A percentile compares a stretch with the other conserved stretches of the same genome.
Evolutionary conservation across 2,113 vertebrate genomes (phyloP).

Genomic region (Alces alces): DNA sequence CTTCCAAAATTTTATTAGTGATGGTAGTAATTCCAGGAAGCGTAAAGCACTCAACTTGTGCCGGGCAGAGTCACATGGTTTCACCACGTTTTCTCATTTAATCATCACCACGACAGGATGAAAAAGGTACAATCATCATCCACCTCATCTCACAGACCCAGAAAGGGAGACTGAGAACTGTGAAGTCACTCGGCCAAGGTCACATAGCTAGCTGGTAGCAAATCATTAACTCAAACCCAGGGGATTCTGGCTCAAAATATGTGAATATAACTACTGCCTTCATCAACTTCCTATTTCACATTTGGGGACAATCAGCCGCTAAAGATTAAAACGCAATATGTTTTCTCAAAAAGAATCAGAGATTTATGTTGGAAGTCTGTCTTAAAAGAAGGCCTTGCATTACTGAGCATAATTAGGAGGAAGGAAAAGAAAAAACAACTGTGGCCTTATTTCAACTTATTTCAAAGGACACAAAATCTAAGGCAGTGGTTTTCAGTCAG

Average conservation of each 20-base stretch:
- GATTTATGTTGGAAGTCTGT: neutral
- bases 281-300: neutral
- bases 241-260: neutral
- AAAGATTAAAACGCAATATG: neutral
- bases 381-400: neutral
- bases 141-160: neutral
- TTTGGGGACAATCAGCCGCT: neutral
- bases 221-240: neutral
- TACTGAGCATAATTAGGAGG: neutral
- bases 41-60: neutral
- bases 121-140: neutral
- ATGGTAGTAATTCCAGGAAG: neutral
- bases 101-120: neutral
- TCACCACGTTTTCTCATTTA: neutral
- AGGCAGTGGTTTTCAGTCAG: neutral
- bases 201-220: neutral
- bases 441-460: constrained; percentile 39
- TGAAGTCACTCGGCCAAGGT: neutral
- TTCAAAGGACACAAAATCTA: neutral
- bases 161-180: neutral
- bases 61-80: rapidly evolving
- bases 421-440: neutral
- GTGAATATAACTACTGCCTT: neutral
- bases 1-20: neutral
- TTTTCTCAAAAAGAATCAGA: neutral